Conservation (phyloP, 2,888 invertebrate genomes). For the Heliconius cydno region DNA sequence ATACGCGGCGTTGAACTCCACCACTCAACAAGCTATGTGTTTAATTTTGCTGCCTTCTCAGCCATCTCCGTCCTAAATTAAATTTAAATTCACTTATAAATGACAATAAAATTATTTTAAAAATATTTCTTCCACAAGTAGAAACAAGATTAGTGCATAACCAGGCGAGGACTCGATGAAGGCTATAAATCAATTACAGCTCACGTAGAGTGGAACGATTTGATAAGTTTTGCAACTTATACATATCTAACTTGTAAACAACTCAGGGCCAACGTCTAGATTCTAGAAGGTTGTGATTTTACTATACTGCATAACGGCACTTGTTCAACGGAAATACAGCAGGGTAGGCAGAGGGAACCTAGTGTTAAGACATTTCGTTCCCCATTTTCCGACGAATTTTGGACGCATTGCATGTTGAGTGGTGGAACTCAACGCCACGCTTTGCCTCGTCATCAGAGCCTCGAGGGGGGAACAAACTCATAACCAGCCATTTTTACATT, state of each 20-base stretch:
- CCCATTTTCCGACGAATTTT: too few species aligned
- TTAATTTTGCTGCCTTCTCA: background rate
- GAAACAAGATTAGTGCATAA: slow-evolving; percentile 9
- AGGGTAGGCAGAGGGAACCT: background rate
- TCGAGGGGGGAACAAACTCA: too few species aligned
- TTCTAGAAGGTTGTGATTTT: background rate
- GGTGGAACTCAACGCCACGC: too few species aligned
- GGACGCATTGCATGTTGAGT: too few species aligned
- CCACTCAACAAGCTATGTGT: background rate
- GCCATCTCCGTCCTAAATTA: background rate
- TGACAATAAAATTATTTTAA: background rate
- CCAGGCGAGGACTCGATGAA: slow-evolving; percentile 6
- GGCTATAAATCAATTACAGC: slow-evolving; percentile 9
- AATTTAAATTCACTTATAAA: background rate
- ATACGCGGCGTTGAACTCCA: too few species aligned
- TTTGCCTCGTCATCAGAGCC: too few species aligned
- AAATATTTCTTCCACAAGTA: background rate
- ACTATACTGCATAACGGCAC: background rate
- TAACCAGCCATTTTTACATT: too few species aligned
- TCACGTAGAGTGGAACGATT: slow-evolving; percentile 20
- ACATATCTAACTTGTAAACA: slow-evolving; percentile 13
- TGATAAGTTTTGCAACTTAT: slow-evolving; percentile 15
- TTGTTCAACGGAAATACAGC: background rate
- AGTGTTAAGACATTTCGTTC: too few species aligned
- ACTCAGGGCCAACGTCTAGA: background rate